These are phyloP conservation scores for Chloroclysta siterata DNA, from an alignment of 2,888 invertebrate species.

Conservation along the genomic window DNA sequence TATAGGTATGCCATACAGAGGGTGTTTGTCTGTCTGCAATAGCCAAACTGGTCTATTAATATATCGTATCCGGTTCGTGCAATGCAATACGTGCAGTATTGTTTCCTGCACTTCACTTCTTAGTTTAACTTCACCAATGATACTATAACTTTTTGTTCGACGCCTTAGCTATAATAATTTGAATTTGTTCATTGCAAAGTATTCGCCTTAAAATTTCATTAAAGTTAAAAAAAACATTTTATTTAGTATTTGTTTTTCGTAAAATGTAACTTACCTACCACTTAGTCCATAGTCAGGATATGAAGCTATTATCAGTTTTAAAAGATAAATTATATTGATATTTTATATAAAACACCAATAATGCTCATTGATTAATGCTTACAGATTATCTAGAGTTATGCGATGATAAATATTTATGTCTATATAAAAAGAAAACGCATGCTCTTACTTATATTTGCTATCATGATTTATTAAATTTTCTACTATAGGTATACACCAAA, in stretches of 20 bases:
- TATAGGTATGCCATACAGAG: slow-evolving; percentile 21
- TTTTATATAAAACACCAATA: slow-evolving; percentile 27
- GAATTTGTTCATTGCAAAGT: too few relatives aligned
- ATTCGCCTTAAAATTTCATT: background rate
- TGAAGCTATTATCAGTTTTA: background rate
- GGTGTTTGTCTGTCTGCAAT: slow-evolving; percentile 42
- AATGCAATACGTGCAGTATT: slow-evolving; percentile 28
- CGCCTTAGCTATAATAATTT: background rate
- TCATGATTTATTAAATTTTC: background rate
- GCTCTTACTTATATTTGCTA: background rate
- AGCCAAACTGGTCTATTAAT: slow-evolving; percentile 48
- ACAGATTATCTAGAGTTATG: slow-evolving; percentile 7
- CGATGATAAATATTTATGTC: slow-evolving; percentile 6
- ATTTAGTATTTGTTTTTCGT: too few relatives aligned
- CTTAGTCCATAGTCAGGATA: background rate
- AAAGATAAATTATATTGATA: slow-evolving; percentile 15
- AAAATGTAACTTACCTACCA: background rate
- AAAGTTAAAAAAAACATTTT: too few relatives aligned
- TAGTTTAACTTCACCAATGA: too few relatives aligned
- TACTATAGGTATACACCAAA: background rate
- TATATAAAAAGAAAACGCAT: background rate
- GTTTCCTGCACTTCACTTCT: slow-evolving; percentile 20
- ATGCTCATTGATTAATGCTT: slow-evolving; percentile 23
- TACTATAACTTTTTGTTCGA: too few relatives aligned
- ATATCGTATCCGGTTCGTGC: slow-evolving; percentile 37